Evolutionary conservation across 2,113 vertebrate genomes (phyloP).

Genomic region (Chunga burmeisteri): DNA sequence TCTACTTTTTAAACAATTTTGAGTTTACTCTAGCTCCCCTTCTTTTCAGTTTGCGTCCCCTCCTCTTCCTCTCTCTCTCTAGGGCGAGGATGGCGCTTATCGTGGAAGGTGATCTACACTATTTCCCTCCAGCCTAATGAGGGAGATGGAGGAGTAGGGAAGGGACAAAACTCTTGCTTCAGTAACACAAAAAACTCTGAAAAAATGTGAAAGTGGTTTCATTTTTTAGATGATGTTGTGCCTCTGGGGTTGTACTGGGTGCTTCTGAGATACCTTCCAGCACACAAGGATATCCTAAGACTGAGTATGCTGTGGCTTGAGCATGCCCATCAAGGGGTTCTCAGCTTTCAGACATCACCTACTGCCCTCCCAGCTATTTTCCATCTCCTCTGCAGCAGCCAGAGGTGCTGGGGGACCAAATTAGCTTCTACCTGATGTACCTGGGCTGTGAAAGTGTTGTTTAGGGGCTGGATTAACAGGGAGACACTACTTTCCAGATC

Average conservation of each 20-base stretch:
- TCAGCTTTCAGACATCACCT: neutral
- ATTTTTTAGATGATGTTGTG: neutral
- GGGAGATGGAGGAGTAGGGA: neutral
- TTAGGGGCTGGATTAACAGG: neutral
- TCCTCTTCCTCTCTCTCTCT: neutral
- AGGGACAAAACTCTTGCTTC: neutral
- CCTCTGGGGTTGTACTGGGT: neutral
- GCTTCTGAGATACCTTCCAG: neutral
- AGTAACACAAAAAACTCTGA: neutral
- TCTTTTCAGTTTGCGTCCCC: neutral
- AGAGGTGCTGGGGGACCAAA: fast-evolving
- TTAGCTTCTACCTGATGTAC: neutral
- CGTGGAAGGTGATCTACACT: fast-evolving
- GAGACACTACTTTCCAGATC: neutral
- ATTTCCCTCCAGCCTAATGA: neutral
- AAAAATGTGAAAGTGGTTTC: neutral
- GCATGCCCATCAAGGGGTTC: neutral
- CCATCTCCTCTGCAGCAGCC: neutral
- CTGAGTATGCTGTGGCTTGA: neutral
- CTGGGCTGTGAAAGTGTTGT: neutral
- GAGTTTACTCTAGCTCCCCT: neutral
- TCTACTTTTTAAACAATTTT: neutral
- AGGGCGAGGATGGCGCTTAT: neutral
- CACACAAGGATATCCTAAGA: neutral
- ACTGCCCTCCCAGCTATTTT: neutral